Evolutionary conservation across 2,888 invertebrate genomes (phyloP).

Genomic region (Abrostola triplasia): DNA sequence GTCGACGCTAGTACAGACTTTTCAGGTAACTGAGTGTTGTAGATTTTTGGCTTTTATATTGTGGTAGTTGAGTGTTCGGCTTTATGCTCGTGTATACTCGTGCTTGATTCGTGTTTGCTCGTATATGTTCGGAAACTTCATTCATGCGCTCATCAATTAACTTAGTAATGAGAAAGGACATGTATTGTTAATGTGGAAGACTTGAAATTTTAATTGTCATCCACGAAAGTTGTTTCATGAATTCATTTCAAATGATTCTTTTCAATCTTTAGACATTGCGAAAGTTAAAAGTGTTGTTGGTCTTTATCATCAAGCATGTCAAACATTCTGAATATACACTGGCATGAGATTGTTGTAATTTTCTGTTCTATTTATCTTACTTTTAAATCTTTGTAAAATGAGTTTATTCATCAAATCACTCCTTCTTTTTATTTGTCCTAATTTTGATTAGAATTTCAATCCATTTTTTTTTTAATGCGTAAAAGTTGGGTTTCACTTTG

Average conservation of each 20-base stretch:
- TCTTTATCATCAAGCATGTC: no score
- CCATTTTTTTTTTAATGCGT: not conserved
- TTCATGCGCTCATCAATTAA: no score
- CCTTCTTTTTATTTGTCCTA: not conserved
- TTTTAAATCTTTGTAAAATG: constrained; percentile 19
- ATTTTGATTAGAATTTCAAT: not conserved
- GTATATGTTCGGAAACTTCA: no score
- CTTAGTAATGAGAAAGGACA: no score
- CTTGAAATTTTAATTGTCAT: no score
- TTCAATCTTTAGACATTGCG: no score
- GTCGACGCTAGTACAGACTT: constrained; percentile 93
- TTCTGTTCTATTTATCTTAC: constrained; percentile 27
- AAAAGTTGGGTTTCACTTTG: constrained; percentile 11
- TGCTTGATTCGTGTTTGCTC: no score
- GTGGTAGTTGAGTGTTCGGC: constrained; percentile 47
- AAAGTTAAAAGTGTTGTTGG: no score
- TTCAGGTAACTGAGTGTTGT: constrained; percentile 89
- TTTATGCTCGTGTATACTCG: not conserved
- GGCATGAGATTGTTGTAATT: constrained; percentile 39
- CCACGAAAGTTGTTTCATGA: no score
- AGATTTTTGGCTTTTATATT: constrained; percentile 58
- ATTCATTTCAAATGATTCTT: no score
- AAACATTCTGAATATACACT: not conserved
- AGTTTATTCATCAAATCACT: constrained; percentile 21
- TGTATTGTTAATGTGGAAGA: no score